These are phyloP conservation scores for Podarcis raffonei DNA, from an alignment of 2,113 vertebrate species.

Conservation along the genomic window DNA sequence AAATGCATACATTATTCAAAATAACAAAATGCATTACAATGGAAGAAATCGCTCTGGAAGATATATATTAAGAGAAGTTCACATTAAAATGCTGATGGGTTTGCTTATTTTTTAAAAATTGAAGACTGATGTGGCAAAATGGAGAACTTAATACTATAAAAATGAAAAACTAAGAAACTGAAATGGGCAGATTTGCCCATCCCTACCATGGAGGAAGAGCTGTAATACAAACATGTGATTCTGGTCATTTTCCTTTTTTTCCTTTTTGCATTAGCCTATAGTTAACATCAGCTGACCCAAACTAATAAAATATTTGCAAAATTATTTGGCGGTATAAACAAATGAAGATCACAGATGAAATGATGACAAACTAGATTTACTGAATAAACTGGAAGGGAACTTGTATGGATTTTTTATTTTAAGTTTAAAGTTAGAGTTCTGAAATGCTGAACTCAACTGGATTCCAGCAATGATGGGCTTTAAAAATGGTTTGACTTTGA, in stretches of 20 bases:
- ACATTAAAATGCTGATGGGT: too few species aligned
- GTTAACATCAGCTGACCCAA: neutral
- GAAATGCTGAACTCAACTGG: neutral
- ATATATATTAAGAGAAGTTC: too few species aligned
- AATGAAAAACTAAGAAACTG: too few species aligned
- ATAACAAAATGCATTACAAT: too few species aligned
- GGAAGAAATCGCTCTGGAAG: too few species aligned
- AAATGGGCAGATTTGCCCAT: too few species aligned
- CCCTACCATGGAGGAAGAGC: too few species aligned
- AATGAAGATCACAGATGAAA: neutral
- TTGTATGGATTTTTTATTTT: neutral
- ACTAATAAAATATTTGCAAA: neutral
- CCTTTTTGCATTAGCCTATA: neutral
- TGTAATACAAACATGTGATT: neutral
- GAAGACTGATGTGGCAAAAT: too few species aligned
- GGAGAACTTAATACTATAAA: too few species aligned
- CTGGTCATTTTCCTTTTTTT: neutral
- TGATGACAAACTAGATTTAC: neutral
- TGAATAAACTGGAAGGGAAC: neutral
- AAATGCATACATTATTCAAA: too few species aligned
- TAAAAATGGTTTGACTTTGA: conserved; percentile 13
- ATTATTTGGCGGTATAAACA: neutral
- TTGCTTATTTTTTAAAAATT: too few species aligned
- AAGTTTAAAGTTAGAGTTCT: neutral
- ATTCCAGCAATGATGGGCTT: neutral